phyloP scores from a whole-genome alignment of 2,113 vertebrate genomes.

The Rhinogobius similis region DNA sequence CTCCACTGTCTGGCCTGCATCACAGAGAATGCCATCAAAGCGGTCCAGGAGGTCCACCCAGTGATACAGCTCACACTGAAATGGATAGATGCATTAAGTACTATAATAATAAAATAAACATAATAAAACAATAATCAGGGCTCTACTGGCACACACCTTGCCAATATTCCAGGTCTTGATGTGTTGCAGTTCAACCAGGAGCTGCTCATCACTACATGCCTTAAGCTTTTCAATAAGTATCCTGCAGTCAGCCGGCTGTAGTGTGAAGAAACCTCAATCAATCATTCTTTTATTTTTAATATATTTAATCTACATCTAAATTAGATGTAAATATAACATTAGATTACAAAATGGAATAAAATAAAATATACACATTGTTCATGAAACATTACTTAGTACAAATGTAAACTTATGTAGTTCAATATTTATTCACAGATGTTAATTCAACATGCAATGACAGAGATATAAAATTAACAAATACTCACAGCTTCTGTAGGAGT shows the following conservation, averaged over 20 bases:
- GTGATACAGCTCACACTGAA: conserved; percentile 94
- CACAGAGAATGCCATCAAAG: conserved; percentile 93
- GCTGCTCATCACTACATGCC: conserved; percentile 90
- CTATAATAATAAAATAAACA: not conserved
- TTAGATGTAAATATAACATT: not conserved
- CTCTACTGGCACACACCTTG: conserved; percentile 77
- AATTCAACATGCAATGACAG: not conserved
- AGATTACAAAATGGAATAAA: not conserved
- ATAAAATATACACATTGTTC: not conserved
- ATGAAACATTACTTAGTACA: not conserved
- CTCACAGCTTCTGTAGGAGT: conserved; percentile 95
- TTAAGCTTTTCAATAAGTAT: conserved; percentile 94
- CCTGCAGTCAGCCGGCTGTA: conserved; percentile 92
- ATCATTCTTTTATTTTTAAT: not conserved
- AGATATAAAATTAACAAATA: conserved; percentile 36
- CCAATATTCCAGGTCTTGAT: conserved; percentile 98
- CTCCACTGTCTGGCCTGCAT: conserved; percentile 94
- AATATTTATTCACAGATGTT: not conserved
- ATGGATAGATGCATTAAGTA: not conserved
- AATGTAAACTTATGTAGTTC: not conserved
- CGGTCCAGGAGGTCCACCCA: conserved; percentile 97
- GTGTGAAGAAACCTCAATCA: not conserved
- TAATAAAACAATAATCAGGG: not conserved
- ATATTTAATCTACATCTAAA: not conserved
- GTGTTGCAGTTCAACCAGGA: conserved; percentile 90